phyloP scores from a whole-genome alignment of 1,140 invertebrate genomes.

The Drosophila aff. region DNA sequence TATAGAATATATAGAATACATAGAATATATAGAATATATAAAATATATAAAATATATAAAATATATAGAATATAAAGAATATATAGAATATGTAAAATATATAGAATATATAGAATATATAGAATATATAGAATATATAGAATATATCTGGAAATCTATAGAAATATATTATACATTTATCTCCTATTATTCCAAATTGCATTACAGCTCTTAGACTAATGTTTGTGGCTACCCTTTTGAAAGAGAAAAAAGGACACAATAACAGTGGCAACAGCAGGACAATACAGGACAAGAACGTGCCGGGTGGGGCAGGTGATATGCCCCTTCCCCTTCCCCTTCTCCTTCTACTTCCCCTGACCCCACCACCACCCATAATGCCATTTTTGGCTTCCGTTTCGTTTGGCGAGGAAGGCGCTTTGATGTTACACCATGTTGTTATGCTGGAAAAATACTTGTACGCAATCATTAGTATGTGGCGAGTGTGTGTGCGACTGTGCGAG shows the following conservation, averaged over 20 bases:
- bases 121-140: too few relatives aligned
- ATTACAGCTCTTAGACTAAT: neutral
- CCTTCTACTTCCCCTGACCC: too few relatives aligned
- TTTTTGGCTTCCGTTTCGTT: slow-evolving; percentile 65
- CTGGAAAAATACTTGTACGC: slow-evolving; percentile 74
- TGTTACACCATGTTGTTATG: slow-evolving; percentile 78
- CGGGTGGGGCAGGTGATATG: slow-evolving; percentile 1
- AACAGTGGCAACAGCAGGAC: slow-evolving; percentile 6
- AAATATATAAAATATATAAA: too few relatives aligned
- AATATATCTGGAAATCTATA: too few relatives aligned
- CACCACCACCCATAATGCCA: slow-evolving; percentile 11
- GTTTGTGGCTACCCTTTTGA: slow-evolving; percentile 1
- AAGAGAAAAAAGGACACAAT: slow-evolving; percentile 4
- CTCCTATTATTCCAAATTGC: neutral
- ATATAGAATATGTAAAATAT: too few relatives aligned
- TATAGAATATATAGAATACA: too few relatives aligned
- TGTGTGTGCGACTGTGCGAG: neutral
- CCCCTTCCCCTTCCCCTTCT: too few relatives aligned
- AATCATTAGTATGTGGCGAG: slow-evolving; percentile 45
- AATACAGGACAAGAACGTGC: slow-evolving; percentile 20
- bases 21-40: too few relatives aligned
- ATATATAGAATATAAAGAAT: neutral
- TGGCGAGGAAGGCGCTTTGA: slow-evolving; percentile 62
- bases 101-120: too few relatives aligned
- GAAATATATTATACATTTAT: too few relatives aligned